These are phyloP conservation scores for Megaceryle alcyon DNA, from an alignment of 2,797 vertebrate species.

Conservation along the genomic window DNA sequence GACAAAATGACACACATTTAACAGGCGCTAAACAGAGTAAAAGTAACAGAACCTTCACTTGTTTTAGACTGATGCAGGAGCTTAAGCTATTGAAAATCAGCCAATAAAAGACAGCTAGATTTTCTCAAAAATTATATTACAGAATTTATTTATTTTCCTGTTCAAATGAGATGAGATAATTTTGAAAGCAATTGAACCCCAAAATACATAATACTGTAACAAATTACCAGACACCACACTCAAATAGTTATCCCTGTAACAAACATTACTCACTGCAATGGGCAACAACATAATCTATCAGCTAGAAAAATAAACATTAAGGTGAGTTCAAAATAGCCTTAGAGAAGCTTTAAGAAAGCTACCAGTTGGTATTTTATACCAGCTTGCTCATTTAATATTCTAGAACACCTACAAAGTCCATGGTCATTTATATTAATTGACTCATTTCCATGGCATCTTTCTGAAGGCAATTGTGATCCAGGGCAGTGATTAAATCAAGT, in stretches of 20 bases:
- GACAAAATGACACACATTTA: neutral
- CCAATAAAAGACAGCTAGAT: neutral
- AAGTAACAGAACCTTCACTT: neutral
- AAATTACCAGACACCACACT: neutral
- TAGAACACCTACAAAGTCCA: neutral
- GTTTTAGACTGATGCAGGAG: neutral
- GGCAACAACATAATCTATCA: neutral
- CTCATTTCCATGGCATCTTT: neutral
- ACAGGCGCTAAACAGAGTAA: neutral
- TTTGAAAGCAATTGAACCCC: neutral
- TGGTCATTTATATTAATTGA: conserved; percentile 31
- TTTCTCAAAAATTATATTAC: neutral
- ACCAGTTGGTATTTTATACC: neutral
- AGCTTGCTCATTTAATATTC: conserved; percentile 24
- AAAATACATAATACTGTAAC: neutral
- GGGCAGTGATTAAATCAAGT: conserved; percentile 12
- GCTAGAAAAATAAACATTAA: neutral
- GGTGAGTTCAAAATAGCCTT: conserved; percentile 2
- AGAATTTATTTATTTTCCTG: neutral
- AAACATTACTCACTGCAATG: neutral
- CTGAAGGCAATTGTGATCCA: neutral
- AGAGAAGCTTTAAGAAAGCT: neutral
- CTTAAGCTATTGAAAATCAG: neutral
- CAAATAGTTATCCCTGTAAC: neutral
- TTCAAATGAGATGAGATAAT: neutral